Conservation (phyloP, 2,888 invertebrate species). For the Andrena chrysosceles region DNA sequence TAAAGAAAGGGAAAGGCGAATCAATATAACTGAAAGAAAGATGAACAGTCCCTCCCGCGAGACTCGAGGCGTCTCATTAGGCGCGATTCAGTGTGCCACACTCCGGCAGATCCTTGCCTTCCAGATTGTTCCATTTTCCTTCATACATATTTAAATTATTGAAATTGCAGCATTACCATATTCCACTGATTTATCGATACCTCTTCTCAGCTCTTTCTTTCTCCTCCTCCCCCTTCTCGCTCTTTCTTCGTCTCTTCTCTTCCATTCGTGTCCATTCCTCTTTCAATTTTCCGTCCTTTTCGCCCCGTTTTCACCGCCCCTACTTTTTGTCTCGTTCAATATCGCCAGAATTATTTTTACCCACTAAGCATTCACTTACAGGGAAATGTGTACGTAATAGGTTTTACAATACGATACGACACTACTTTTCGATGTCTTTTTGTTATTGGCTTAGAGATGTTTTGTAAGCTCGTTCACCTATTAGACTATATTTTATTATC, state of each 20-base stretch:
- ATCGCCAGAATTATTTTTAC: constrained; percentile 50
- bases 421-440: not conserved
- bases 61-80: constrained; percentile 82
- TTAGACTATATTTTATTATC: not conserved
- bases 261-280: constrained; percentile 12
- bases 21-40: constrained; percentile 47
- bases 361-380: constrained; percentile 31
- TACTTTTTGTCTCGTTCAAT: constrained; percentile 22
- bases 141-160: constrained; percentile 85
- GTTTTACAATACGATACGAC: constrained; percentile 6
- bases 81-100: constrained; percentile 82
- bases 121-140: constrained; percentile 84
- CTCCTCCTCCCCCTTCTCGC: constrained; percentile 16
- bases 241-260: not conserved
- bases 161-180: constrained; percentile 83
- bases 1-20: constrained; percentile 52
- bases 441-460: not conserved
- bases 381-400: constrained; percentile 44
- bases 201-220: constrained; percentile 71
- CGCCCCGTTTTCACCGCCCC: not conserved
- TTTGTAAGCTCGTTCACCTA: not conserved
- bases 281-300: not conserved
- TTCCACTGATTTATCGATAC: constrained; percentile 84
- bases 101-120: constrained; percentile 80
- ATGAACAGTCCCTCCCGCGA: constrained; percentile 71